Evolutionary conservation across 1,140 invertebrate species (phyloP).

Genomic region (Euschistus heros): DNA sequence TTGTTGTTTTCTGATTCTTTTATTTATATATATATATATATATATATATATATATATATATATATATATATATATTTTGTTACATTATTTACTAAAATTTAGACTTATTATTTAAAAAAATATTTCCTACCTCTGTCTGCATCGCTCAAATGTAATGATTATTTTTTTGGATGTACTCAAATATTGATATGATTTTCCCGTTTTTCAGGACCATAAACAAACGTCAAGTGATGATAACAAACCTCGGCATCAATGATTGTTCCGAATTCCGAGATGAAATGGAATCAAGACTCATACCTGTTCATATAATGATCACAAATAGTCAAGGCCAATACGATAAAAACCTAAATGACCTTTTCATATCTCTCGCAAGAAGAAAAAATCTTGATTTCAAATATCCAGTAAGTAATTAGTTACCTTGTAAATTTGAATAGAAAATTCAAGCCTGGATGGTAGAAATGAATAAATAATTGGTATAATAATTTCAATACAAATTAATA

Average conservation of each 20-base stretch:
- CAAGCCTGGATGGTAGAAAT: too few species aligned
- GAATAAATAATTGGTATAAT: too few species aligned
- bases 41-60: neutral
- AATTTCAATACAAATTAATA: too few species aligned
- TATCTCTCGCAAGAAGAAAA: neutral
- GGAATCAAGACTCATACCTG: neutral
- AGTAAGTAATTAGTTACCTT: conserved; percentile 5
- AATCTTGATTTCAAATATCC: conserved; percentile 19
- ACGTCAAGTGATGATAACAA: conserved; percentile 12
- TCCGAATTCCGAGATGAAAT: neutral
- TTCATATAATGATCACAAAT: conserved; percentile 20
- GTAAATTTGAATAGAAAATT: neutral
- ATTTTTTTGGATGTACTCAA: too few species aligned
- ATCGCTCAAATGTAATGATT: too few species aligned
- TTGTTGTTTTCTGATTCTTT: too few species aligned
- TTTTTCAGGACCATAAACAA: conserved; percentile 2
- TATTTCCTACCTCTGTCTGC: too few species aligned
- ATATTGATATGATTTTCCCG: too few species aligned
- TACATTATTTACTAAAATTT: too few species aligned
- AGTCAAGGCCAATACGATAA: conserved; percentile 13
- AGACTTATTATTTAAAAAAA: too few species aligned
- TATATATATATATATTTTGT: neutral
- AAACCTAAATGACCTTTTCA: conserved; percentile 15
- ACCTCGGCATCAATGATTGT: conserved; percentile 13
- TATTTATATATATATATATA: conserved; percentile 1